Evolutionary conservation across 2,797 vertebrate species (phyloP), one percentile per base, ranked within the genome.

Genomic region (Macropodus opercularis): DNA sequence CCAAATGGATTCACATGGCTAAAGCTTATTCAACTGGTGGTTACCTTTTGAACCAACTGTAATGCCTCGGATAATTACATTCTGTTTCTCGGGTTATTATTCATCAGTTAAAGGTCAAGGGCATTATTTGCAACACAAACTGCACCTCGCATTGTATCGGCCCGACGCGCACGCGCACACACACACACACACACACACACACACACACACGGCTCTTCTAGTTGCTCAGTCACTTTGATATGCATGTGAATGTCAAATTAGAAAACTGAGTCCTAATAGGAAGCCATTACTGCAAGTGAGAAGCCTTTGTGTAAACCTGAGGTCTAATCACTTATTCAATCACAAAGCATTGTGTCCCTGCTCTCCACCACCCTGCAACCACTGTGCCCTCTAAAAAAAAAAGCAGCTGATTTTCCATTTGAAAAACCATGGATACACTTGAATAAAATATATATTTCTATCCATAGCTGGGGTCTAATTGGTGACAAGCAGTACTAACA

Each of bases 251-350:
- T 85, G 83, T 84, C 77, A 80, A 84, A 90, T 81, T 67, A 75
- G 60, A 80, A 80, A 80, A 72, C 64, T 3, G 47, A 80, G 63
- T 46, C 31, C 69, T 83, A 84, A 84, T 72, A 82, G 63, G 74
- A 63, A 58, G 71, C 74, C 73, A 79, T 87, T 85, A 79, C 62
- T 70, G 75, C 43, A 34, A 71, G 68, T 69, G 55, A 72, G 71
- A 41, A 70, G 76, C 74, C 68, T 84, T 82, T 86, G 75, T 86
- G 61, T 73, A 84, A 80, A 85, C 56, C 72, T 80, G 70, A 72
- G 69, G 77, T 85, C 78, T 82, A 89, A 91, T 90, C 87, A 90
- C 80, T 87, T 86, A 79, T 87, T 85, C 81, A 87, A 89, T 89
- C 87, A 89, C 63, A 36, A 64, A 65, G 76, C 81, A 80, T 87